Base-by-base conservation (phyloP, 1,140 invertebrate species). In the Drosophila tsacasi region DNA sequence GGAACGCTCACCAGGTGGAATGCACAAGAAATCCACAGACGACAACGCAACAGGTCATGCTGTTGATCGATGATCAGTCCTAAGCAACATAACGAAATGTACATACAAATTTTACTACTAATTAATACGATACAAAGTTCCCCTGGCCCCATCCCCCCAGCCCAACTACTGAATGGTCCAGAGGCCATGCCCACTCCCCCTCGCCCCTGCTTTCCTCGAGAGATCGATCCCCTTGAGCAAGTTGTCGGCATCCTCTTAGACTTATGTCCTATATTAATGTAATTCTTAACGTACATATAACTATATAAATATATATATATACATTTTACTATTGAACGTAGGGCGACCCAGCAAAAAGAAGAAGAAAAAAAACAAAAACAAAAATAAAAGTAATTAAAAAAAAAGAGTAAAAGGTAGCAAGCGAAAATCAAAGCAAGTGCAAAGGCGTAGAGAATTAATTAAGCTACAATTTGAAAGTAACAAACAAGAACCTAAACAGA, bases 1-100 rank as follows among this genome's bases (percentile, higher is more conserved):
- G 97, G 97, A 95, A 94, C 25, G 94, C 95, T 27, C 97, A 98
- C 93, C 97, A 97, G 91, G 96, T 97, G 42, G 96, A 97, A 91
- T 98, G 97, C 93, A 95, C 96, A 25, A 94, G 96, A 46, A 92
- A 91, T 91, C 92, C 92, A 75, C 94, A 94, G 72, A 76, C 93
- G 46, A 83, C 93, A 67, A 94, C 94, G 83, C 95, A 95, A 89
- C 95, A 95, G 62, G 95, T 96, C 65, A 96, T 96, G 95, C 92
- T 96, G 23, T 95, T 96, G 67, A 95, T 96, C 30, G 95, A 96
- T 83, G 94, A 94, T 80, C 94, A 94, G 91, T 92, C 91, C 91
- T 92, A 92, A 92, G 79, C 82, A 80, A 92, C 84, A 59, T 90
- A 90, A 90, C 79, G 85, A 90, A 91, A 75, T 90, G 85, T 90